Conservation (phyloP, 2,113 vertebrate species). For the Microtus montanus region DNA sequence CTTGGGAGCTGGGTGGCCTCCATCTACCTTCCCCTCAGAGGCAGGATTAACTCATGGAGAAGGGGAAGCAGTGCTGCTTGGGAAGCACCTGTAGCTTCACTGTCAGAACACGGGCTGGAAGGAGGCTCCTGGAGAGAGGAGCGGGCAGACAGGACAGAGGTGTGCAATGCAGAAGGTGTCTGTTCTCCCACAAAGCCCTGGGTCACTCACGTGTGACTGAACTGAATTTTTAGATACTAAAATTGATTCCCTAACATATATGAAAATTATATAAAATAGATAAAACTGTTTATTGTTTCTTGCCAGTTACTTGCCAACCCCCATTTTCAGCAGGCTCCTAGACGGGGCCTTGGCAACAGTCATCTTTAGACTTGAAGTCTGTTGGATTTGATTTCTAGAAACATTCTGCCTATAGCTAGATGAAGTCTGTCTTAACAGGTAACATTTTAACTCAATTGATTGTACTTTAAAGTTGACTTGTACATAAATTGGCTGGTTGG, state of each 20-base stretch:
- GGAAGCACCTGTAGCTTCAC: neutral
- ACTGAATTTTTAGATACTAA: neutral
- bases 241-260: neutral
- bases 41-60: neutral
- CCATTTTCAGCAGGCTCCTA: neutral
- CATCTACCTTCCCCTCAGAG: neutral
- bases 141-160: neutral
- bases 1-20: neutral
- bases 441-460: neutral
- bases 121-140: too few relatives aligned
- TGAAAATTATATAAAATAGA: neutral
- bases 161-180: neutral
- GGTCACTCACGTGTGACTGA: accelerated
- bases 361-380: accelerated
- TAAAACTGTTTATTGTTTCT: neutral
- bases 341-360: accelerated
- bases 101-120: neutral
- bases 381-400: accelerated
- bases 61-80: neutral
- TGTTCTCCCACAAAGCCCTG: neutral
- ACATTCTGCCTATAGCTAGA: accelerated
- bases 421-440: neutral
- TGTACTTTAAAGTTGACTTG: neutral
- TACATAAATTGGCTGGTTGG: accelerated
- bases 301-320: neutral